Percentiles rank a stretch among this genome's conserved stretches.
These are phyloP conservation scores for Pteruthius melanotis DNA, from an alignment of 2,113 vertebrate genomes.

Conservation along the genomic window DNA sequence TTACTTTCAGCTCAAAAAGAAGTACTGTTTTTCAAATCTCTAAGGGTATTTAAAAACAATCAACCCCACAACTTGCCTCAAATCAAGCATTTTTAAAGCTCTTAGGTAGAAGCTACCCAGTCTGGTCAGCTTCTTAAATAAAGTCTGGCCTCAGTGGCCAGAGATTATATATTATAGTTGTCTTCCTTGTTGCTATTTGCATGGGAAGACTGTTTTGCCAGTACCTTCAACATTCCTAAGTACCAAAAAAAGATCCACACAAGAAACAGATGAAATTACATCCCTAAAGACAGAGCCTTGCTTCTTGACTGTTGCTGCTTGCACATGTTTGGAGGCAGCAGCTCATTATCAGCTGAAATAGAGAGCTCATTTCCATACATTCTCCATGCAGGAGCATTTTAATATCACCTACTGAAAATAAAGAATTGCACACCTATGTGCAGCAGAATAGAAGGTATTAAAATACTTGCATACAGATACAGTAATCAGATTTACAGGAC, in stretches of 20 bases:
- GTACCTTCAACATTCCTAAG: background rate
- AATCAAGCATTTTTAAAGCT: background rate
- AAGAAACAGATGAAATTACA: constrained; percentile 5
- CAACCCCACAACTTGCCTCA: background rate
- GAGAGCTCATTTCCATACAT: background rate
- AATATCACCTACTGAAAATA: background rate
- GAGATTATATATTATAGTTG: rapidly evolving
- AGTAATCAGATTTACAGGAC: background rate
- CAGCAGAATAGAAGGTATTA: background rate
- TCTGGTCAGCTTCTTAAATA: background rate
- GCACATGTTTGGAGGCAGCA: background rate
- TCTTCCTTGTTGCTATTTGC: background rate
- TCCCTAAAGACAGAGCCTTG: background rate
- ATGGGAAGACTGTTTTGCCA: background rate
- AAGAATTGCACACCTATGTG: background rate
- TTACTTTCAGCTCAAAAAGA: background rate
- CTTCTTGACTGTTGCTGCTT: background rate
- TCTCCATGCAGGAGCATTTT: background rate
- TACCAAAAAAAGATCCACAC: background rate
- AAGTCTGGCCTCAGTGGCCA: background rate
- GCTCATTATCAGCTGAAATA: background rate
- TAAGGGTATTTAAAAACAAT: background rate
- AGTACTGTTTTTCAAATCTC: background rate
- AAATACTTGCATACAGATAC: background rate
- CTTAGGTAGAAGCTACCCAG: background rate